Evolutionary conservation across 2,888 invertebrate species (phyloP).

Genomic region (Eledona agricola): DNA sequence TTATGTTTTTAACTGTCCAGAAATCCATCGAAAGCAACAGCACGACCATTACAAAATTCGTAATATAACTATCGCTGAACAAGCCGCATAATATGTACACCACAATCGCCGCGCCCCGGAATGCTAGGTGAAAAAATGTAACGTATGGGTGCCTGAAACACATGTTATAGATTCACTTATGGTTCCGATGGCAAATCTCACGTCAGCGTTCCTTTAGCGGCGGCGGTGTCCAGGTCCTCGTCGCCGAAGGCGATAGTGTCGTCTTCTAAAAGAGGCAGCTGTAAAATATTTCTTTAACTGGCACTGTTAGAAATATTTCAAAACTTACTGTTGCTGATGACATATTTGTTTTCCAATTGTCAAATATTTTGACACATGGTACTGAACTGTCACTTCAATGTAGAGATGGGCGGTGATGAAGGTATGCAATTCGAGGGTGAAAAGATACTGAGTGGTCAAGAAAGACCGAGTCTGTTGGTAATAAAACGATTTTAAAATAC

Average conservation of each 20-base stretch:
- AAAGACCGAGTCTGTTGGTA: no score
- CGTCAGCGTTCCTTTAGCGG: conserved; percentile 49
- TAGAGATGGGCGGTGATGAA: no score
- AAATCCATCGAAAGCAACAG: conserved; percentile 96
- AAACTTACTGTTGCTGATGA: conserved; percentile 31
- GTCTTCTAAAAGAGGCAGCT: conserved; percentile 87
- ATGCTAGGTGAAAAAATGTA: conserved; percentile 89
- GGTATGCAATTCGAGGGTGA: no score
- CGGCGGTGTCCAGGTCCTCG: conserved; percentile 66
- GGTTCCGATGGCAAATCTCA: conserved; percentile 32
- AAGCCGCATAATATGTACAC: conserved; percentile 90
- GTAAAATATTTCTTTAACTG: conserved; percentile 54
- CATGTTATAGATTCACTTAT: conserved; percentile 4
- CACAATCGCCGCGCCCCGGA: conserved; percentile 83
- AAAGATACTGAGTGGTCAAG: no score
- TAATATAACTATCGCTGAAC: conserved; percentile 93
- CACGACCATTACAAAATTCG: conserved; percentile 92
- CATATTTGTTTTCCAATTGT: conserved; percentile 28
- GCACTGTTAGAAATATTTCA: conserved; percentile 2
- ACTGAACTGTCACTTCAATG: neutral
- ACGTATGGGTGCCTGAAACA: conserved; percentile 88
- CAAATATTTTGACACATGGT: conserved; percentile 4
- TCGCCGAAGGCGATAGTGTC: conserved; percentile 89
- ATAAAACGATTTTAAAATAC: no score
- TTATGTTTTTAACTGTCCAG: conserved; percentile 99